Percentiles rank a stretch among this genome's conserved stretches.
Conservation (phyloP, 2,888 invertebrate species). For the Schizotus pectinicornis region DNA sequence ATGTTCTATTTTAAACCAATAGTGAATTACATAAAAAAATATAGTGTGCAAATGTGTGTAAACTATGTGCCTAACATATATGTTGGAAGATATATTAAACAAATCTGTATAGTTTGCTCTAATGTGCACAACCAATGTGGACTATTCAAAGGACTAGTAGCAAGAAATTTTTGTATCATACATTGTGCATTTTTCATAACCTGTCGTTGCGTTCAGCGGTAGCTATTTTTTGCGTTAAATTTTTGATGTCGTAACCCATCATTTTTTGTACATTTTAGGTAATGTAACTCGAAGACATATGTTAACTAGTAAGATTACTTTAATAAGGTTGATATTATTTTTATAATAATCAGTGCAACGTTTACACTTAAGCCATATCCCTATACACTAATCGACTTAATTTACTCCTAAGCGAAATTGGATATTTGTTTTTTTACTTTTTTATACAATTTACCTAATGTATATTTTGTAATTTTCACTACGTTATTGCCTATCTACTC, state of each 20-base stretch:
- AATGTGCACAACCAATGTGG: slow-evolving; percentile 47
- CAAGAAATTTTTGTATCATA: slow-evolving; percentile 27
- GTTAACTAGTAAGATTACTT: slow-evolving; percentile 22
- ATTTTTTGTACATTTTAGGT: slow-evolving; percentile 24
- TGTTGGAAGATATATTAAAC: slow-evolving; percentile 36
- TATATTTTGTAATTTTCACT: neutral
- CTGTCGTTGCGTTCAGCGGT: slow-evolving; percentile 24
- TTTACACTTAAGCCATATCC: slow-evolving; percentile 20
- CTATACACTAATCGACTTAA: neutral
- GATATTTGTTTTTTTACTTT: neutral
- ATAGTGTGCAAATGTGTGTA: slow-evolving; percentile 57
- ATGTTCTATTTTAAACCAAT: slow-evolving; percentile 35
- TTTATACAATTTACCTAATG: slow-evolving; percentile 9
- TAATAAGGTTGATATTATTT: slow-evolving; percentile 31
- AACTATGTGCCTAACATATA: slow-evolving; percentile 56
- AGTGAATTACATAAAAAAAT: slow-evolving; percentile 40
- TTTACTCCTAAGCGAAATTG: too few species aligned
- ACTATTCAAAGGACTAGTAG: slow-evolving; percentile 25
- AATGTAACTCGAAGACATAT: slow-evolving; percentile 17
- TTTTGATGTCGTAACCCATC: slow-evolving; percentile 30
- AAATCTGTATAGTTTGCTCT: slow-evolving; percentile 39
- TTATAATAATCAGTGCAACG: slow-evolving; percentile 17
- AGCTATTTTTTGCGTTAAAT: slow-evolving; percentile 20
- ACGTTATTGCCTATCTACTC: slow-evolving; percentile 19
- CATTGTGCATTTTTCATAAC: slow-evolving; percentile 31